Percentiles rank a stretch among this genome's conserved stretches.
phyloP scores from a whole-genome alignment of 2,888 invertebrate genomes.

The Bimastos eiseni region DNA sequence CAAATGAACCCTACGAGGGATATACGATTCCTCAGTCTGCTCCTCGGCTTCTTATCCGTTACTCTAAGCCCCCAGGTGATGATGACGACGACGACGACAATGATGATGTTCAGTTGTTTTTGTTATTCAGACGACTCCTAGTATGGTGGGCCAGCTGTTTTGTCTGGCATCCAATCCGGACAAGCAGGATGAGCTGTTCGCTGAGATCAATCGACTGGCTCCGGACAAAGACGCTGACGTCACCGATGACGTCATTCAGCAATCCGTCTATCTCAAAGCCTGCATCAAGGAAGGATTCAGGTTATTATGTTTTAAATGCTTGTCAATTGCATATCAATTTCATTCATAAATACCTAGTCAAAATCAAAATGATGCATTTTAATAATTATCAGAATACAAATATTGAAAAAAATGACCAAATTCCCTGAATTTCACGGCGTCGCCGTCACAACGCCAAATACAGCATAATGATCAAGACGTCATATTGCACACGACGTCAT shows the following conservation, averaged over 20 bases:
- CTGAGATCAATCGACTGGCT: slow-evolving; percentile 65
- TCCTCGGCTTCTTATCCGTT: no score
- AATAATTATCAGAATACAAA: no score
- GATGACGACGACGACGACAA: background rate
- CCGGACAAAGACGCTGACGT: slow-evolving; percentile 56
- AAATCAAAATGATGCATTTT: no score
- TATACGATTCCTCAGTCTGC: no score
- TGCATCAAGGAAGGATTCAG: slow-evolving; percentile 74
- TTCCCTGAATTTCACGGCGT: no score
- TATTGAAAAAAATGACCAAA: no score
- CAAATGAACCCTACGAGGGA: no score
- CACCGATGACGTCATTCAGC: slow-evolving; percentile 67
- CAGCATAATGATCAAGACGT: no score
- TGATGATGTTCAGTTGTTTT: background rate
- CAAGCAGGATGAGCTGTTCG: slow-evolving; percentile 72
- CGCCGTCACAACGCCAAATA: no score
- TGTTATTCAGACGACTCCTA: slow-evolving; percentile 51
- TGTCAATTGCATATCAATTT: no score
- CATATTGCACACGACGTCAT: no score
- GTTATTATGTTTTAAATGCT: slow-evolving; percentile 45
- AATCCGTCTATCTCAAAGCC: slow-evolving; percentile 76
- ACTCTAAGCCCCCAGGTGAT: background rate
- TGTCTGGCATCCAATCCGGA: slow-evolving; percentile 74
- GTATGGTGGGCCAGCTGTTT: slow-evolving; percentile 67
- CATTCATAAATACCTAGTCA: no score